Conservation (phyloP, 2,888 invertebrate species). For the Pelosia muscerda region DNA sequence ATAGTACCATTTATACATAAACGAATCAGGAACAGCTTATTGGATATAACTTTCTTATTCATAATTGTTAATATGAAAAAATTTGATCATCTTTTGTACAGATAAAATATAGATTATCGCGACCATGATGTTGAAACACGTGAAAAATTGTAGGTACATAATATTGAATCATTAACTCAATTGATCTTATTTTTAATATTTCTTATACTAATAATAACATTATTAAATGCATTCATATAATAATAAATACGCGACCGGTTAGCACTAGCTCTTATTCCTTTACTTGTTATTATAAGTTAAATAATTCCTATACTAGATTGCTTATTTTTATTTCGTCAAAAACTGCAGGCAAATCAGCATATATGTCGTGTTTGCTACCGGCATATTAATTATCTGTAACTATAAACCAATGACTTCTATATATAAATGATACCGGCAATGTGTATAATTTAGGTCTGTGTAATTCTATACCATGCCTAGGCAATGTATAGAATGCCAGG, state of each 20-base stretch:
- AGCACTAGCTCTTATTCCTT: neutral
- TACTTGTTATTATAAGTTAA: neutral
- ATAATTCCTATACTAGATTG: constrained; percentile 19
- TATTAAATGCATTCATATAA: constrained; percentile 22
- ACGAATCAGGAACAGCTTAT: neutral
- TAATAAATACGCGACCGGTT: constrained; percentile 22
- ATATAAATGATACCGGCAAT: too few relatives aligned
- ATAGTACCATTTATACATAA: neutral
- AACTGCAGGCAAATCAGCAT: neutral
- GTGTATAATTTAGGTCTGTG: too few relatives aligned
- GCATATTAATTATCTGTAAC: neutral
- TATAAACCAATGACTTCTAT: neutral
- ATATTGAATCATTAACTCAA: constrained; percentile 17
- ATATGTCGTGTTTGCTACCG: neutral
- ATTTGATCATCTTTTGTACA: neutral
- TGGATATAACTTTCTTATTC: neutral
- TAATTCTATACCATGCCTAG: too few relatives aligned
- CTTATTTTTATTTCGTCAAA: constrained; percentile 16
- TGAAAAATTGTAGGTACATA: constrained; percentile 22
- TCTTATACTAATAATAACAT: constrained; percentile 17
- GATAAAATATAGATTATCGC: constrained; percentile 4
- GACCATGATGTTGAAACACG: constrained; percentile 6
- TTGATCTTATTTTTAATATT: constrained; percentile 18
- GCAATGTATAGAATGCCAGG: too few relatives aligned
- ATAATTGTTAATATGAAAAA: neutral